Base-by-base conservation (phyloP, 2,113 vertebrate species). In the Sinocyclocheilus rhinocerous region DNA sequence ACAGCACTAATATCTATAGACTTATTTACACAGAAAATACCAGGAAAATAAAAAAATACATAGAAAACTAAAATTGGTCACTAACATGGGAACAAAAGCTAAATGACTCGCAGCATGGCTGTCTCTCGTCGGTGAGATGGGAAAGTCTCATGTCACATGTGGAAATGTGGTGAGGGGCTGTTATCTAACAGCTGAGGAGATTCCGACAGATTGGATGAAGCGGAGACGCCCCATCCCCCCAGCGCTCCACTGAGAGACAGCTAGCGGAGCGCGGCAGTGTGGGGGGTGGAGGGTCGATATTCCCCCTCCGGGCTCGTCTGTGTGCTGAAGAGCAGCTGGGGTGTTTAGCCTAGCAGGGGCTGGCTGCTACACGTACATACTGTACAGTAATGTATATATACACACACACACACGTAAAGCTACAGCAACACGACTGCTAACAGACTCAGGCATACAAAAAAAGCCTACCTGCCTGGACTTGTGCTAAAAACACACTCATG, bases 131-230 rank as follows among this genome's bases (percentile, higher is more conserved):
- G 61, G 76, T 84, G 75, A 75, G 65, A 50, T 10, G 39, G 42
- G 55, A 45, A 5, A 85, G 13, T 57, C 75, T 9, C 11, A n/a
- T 0, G 48, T 57, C 15, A 33, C 29, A 50, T 33, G 48, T 63
- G 76, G 36, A 39, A 83, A 57, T 45, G 24, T 39, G 76, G 69
- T 29, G 61, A 59, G 12, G 29, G 24, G 65, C 36, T 72, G 75
- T 89, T 86, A 83, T 84, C 76, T 87, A 76, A 79, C 88, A 73
- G 85, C 82, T 89, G 84, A 78, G 22, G 86, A 86, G 87, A 90
- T 88, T 90, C 72, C 84, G 73, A 33, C 45, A 36, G 77, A 89
- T 89, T 78, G 59, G 81, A 80, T 65, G 70, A 63, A 45, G 77
- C 33, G 70, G 73, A 73, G 70, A 73, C 36, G 16, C 16, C 55